These are phyloP conservation scores for Mastigias papua DNA, from an alignment of 30 jellyfish, hydroid and myxozoan genomes.

Conservation along the genomic window DNA sequence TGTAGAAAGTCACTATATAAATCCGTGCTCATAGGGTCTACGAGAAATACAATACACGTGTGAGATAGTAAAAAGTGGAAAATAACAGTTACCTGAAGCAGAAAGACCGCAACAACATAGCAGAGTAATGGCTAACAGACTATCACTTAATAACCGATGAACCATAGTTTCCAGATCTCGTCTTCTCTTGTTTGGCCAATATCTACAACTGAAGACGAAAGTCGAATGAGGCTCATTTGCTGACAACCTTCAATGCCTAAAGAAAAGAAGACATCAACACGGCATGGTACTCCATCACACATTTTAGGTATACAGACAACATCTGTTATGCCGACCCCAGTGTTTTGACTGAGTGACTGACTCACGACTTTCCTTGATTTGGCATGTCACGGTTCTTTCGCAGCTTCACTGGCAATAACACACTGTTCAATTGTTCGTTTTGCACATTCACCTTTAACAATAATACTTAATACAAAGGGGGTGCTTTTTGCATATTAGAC, in stretches of 20 bases:
- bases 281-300: not conserved
- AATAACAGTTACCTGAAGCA: not conserved
- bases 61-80: not conserved
- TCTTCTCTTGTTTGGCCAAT: not conserved
- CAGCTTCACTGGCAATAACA: too few species aligned
- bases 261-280: not conserved
- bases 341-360: not conserved
- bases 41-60: not conserved
- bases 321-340: conserved; percentile 4
- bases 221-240: not conserved
- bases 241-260: not conserved
- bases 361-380: not conserved
- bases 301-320: not conserved
- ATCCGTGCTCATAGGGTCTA: too few species aligned
- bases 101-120: not conserved
- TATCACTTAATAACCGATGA: not conserved
- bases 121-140: not conserved
- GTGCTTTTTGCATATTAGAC: too few species aligned
- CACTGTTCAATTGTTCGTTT: too few species aligned
- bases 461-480: too few species aligned
- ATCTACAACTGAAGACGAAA: not conserved
- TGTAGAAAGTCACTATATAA: not conserved
- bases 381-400: not conserved
- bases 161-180: conserved; percentile 3
- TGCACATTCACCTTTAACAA: too few species aligned